phyloP scores from a whole-genome alignment of 2,113 vertebrate species.

The Sapajus apella region DNA sequence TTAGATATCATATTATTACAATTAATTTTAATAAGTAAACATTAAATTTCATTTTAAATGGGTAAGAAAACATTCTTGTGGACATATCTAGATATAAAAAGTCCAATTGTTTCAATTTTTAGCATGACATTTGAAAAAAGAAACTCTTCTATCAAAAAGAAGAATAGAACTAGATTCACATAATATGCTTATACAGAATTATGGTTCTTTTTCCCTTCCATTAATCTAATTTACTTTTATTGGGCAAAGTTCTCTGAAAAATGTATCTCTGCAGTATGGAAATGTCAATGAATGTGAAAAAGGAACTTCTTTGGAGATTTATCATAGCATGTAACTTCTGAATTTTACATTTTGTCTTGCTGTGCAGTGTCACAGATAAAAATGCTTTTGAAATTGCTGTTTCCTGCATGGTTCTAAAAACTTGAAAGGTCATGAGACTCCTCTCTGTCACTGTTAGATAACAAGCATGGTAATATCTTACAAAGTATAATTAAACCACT shows the following conservation, averaged over 20 bases:
- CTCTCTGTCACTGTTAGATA: background rate
- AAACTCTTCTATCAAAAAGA: background rate
- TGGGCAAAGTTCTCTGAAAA: constrained; percentile 25
- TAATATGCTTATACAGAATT: background rate
- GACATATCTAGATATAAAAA: background rate
- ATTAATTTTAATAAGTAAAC: background rate
- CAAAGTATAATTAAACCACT: constrained; percentile 1
- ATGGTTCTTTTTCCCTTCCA: background rate
- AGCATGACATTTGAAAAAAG: background rate
- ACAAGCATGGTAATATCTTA: background rate
- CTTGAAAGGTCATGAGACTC: constrained; percentile 34
- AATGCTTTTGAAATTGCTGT: constrained; percentile 36
- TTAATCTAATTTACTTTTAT: constrained; percentile 41
- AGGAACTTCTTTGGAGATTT: constrained; percentile 54
- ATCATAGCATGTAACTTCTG: constrained; percentile 24
- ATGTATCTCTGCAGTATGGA: background rate
- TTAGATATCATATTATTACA: background rate
- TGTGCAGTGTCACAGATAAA: constrained; percentile 45
- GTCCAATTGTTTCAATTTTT: background rate
- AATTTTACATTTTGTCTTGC: constrained; percentile 56
- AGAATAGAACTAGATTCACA: background rate
- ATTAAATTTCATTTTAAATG: background rate
- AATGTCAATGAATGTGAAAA: constrained; percentile 60
- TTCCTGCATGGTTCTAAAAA: constrained; percentile 15
- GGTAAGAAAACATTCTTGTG: background rate